phyloP scores from a whole-genome alignment of 2,797 vertebrate species.

The Diglossa cyanea region DNA sequence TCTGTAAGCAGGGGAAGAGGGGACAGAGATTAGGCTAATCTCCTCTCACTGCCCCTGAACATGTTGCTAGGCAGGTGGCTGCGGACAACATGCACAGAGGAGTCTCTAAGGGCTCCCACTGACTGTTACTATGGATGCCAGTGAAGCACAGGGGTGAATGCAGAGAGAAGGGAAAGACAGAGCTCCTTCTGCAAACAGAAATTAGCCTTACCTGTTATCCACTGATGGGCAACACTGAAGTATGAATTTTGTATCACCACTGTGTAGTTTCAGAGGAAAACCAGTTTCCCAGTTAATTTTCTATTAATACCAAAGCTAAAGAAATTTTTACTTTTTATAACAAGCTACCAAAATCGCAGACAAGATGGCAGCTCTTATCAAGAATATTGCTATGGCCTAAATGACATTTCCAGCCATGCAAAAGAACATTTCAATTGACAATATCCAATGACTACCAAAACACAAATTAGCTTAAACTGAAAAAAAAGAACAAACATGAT shows the following conservation, averaged over 20 bases:
- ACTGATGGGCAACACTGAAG: not conserved
- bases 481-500: not conserved
- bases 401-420: not conserved
- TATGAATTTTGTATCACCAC: not conserved
- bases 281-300: not conserved
- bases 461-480: not conserved
- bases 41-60: constrained; percentile 52
- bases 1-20: not conserved
- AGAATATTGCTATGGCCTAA: not conserved
- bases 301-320: not conserved
- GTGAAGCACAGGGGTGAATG: not conserved
- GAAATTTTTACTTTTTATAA: not conserved
- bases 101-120: not conserved
- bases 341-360: not conserved
- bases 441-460: not conserved
- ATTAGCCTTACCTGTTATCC: not conserved
- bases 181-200: not conserved
- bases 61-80: constrained; percentile 65
- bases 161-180: not conserved
- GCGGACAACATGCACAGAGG: not conserved
- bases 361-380: not conserved
- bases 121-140: constrained; percentile 46
- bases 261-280: not conserved
- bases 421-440: not conserved
- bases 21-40: constrained; percentile 7